Evolutionary conservation across 92 coral and sea anemone species (phyloP), one percentile per base, ranked within the genome.

Genomic region (Paramuricea clavata): DNA sequence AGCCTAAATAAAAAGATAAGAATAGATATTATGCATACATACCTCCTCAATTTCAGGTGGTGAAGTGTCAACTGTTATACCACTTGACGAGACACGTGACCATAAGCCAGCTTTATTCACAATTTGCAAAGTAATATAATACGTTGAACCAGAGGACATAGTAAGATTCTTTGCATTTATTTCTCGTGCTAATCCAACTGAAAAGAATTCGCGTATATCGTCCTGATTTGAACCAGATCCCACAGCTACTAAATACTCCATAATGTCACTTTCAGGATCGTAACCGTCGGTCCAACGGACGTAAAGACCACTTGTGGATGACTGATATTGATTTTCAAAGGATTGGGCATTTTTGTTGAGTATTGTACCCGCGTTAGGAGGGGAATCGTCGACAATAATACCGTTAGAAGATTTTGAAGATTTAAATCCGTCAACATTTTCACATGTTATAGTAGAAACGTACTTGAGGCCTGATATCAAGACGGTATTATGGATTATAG

Each of bases 221-320:
- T 86, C 94, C 23, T 67, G 61, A 42, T 91, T 94, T 25, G 98
- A 91, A 19, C 97, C 87, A 21, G 95, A 87, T 60, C 99, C 98
- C 33, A 93, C 74, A 5, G 93, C 94, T 94, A 97, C 93, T 79
- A 92, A 90, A 81, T 97, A 97, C 54, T 93, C 95, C 87, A 82
- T 85, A 26, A 97, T 87, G n/a, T 95, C 92, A 84, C 99, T 97
- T 74, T 97, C 99, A 28, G 54, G 86, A 39, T 97, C 99, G 0
- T 67, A 35, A 49, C 92, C 95, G 19, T 84, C 79, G 26, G 72
- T 83, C 99, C 99, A 97, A 35, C 43, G 80, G 69, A 94, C 87
- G 28, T 76, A 60, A 0, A 94, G 91, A 73, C 25, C 32, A 30
- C 83, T 43, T 28, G 88, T 73, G 49, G 93, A 90, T 71, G 90